Evolutionary conservation across 2,797 vertebrate species (phyloP).

Genomic region (Cuniculus paca): DNA sequence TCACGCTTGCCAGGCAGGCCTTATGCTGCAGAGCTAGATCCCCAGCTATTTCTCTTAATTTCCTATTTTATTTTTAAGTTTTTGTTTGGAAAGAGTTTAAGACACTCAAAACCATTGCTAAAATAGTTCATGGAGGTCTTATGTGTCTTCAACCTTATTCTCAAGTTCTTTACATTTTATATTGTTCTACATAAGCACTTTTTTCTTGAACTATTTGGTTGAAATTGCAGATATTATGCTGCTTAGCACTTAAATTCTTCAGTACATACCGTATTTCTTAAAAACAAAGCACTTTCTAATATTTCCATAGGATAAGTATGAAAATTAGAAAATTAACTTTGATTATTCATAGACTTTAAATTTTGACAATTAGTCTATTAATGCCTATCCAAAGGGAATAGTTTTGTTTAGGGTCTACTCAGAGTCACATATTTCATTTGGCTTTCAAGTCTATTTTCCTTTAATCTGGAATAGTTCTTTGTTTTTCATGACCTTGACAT

Average conservation of each 20-base stretch:
- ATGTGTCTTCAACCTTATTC: background rate
- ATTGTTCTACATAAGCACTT: background rate
- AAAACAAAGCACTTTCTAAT: slow-evolving; percentile 35
- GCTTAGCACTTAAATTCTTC: background rate
- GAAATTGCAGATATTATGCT: background rate
- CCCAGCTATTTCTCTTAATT: background rate
- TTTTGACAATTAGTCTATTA: background rate
- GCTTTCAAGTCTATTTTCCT: background rate
- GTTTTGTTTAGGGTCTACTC: background rate
- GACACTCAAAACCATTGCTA: background rate
- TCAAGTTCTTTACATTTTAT: background rate
- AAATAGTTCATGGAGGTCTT: background rate
- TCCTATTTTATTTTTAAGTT: slow-evolving; percentile 14
- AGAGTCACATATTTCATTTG: background rate
- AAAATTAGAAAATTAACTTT: slow-evolving; percentile 18
- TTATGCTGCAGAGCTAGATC: too few relatives aligned
- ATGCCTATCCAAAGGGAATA: background rate
- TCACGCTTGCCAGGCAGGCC: too few relatives aligned
- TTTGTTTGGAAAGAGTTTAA: slow-evolving; percentile 24
- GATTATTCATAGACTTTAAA: slow-evolving; percentile 1
- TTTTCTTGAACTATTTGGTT: slow-evolving; percentile 25
- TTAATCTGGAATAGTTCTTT: slow-evolving; percentile 22
- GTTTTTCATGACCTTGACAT: slow-evolving; percentile 26
- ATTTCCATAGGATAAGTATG: background rate
- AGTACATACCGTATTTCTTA: slow-evolving; percentile 9